Evolutionary conservation across 2,888 invertebrate species (phyloP).

Genomic region (Hypolimnas misippus): DNA sequence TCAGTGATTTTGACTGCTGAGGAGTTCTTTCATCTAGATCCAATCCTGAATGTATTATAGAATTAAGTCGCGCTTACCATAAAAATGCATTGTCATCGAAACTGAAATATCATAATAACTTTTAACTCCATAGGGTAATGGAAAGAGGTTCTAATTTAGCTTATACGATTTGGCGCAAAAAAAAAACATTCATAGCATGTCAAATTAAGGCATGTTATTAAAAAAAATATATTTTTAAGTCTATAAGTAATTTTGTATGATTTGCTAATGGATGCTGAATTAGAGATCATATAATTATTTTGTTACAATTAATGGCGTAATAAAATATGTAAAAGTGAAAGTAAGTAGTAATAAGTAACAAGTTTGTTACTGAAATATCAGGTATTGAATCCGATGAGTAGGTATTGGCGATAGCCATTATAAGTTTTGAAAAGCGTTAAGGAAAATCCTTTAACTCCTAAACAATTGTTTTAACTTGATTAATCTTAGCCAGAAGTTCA

Average conservation of each 20-base stretch:
- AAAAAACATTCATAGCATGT: neutral
- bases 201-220: neutral
- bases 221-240: neutral
- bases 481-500: constrained; percentile 22
- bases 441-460: constrained; percentile 28
- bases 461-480: constrained; percentile 31
- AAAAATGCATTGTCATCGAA: no score
- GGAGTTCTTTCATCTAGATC: no score
- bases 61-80: no score
- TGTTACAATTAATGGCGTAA: neutral
- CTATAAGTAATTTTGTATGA: neutral
- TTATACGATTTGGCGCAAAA: no score
- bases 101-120: no score
- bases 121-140: no score
- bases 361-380: constrained; percentile 10
- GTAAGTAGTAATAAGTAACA: constrained; percentile 6
- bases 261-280: neutral
- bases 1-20: no score
- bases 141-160: no score
- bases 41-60: no score
- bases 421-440: constrained; percentile 25
- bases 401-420: constrained; percentile 23
- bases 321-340: neutral
- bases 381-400: constrained; percentile 10
- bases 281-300: no score